Percentiles rank a stretch among this genome's conserved stretches.
phyloP scores from a whole-genome alignment of 2,113 vertebrate species.

The Psammodynastes pulverulentus region DNA sequence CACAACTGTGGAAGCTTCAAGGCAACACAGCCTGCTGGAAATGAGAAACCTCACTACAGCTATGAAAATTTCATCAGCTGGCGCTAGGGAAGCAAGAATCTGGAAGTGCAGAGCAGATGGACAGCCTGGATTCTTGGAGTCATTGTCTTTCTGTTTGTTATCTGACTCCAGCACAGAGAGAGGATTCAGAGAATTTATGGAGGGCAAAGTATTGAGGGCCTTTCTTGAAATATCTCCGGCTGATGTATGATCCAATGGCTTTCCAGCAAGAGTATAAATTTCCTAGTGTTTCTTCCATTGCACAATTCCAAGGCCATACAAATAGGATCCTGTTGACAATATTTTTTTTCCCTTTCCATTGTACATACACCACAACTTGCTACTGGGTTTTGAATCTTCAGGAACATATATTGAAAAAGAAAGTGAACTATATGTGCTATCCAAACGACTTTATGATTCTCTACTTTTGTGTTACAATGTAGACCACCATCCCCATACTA shows the following conservation, averaged over 20 bases:
- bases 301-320: constrained; percentile 49
- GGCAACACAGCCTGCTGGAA: constrained; percentile 51
- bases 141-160: constrained; percentile 75
- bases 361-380: background rate
- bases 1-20: constrained; percentile 62
- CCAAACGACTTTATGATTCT: background rate
- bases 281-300: constrained; percentile 17
- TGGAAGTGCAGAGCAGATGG: constrained; percentile 74
- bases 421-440: background rate
- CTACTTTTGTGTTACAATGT: background rate
- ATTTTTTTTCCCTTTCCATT: constrained; percentile 35
- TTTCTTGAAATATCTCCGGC: constrained; percentile 71
- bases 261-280: constrained; percentile 24
- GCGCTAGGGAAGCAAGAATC: constrained; percentile 63
- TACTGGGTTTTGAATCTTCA: background rate
- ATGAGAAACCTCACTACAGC: constrained; percentile 63
- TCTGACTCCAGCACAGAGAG: constrained; percentile 65
- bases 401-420: background rate
- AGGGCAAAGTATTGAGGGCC: constrained; percentile 61
- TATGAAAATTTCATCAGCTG: constrained; percentile 77
- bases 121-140: constrained; percentile 72
- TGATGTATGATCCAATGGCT: constrained; percentile 49
- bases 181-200: constrained; percentile 75
- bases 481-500: background rate
- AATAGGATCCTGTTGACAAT: background rate